phyloP scores from a whole-genome alignment of 2,113 vertebrate species.

The Lampris incognitus region DNA sequence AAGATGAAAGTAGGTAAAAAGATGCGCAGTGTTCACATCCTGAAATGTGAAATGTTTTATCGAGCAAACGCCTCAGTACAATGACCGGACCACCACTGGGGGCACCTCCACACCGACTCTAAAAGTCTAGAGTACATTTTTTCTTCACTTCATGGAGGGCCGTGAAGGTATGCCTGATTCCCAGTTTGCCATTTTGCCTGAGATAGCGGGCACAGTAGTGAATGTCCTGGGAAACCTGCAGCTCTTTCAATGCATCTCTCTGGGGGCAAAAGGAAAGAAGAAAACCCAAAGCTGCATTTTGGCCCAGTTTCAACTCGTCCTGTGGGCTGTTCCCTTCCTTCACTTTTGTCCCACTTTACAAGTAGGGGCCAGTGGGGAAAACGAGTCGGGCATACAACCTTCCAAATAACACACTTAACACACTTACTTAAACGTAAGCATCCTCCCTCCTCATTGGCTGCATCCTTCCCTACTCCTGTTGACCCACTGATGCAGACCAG shows the following conservation, averaged over 20 bases:
- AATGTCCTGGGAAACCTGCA: slow-evolving; percentile 11
- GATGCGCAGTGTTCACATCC: slow-evolving; percentile 13
- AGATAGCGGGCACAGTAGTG: not conserved
- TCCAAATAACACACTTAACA: not conserved
- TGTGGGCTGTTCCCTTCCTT: not conserved
- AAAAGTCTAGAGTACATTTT: no score
- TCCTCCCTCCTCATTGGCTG: slow-evolving; percentile 47
- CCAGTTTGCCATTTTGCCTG: not conserved
- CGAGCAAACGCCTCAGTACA: slow-evolving; percentile 1
- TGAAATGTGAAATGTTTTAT: slow-evolving; percentile 6
- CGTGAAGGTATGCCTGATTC: not conserved
- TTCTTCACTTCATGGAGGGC: no score
- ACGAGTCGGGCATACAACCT: not conserved
- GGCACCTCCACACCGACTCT: not conserved
- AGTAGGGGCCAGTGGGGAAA: slow-evolving; percentile 16
- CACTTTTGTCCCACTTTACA: slow-evolving; percentile 28
- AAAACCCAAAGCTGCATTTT: slow-evolving; percentile 4
- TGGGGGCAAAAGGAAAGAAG: no score
- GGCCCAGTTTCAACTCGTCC: slow-evolving; percentile 15
- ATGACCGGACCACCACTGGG: slow-evolving; percentile 11
- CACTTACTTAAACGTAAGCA: slow-evolving; percentile 3
- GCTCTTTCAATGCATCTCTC: not conserved
- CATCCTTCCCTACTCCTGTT: slow-evolving; percentile 59
- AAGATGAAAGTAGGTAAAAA: slow-evolving; percentile 9
- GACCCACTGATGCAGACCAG: slow-evolving; percentile 54